Evolutionary conservation across 2,888 invertebrate species (phyloP).

Genomic region (Agrenia bidenticulata): DNA sequence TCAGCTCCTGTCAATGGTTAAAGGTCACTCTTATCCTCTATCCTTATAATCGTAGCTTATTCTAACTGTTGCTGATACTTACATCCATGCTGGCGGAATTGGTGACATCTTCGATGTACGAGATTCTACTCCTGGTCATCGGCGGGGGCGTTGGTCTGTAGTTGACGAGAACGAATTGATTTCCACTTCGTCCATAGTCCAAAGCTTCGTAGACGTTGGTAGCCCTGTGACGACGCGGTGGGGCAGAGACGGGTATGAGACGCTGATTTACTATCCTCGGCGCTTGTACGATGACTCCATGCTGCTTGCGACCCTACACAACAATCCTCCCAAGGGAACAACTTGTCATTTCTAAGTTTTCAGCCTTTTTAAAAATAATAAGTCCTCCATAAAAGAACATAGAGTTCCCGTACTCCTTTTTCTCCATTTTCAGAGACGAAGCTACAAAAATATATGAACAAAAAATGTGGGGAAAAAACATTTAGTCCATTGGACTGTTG

Average conservation of each 20-base stretch:
- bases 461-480: too few relatives aligned
- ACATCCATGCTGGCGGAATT: conserved; percentile 13
- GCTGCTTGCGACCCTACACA: conserved; percentile 13
- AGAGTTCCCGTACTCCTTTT: too few relatives aligned
- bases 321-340: too few relatives aligned
- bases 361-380: too few relatives aligned
- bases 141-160: conserved; percentile 35
- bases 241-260: conserved; percentile 34
- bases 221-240: conserved; percentile 25
- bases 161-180: conserved; percentile 30
- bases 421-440: too few relatives aligned
- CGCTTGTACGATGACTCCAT: conserved; percentile 28
- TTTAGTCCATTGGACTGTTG: too few relatives aligned
- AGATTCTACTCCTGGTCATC: conserved; percentile 36
- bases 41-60: too few relatives aligned
- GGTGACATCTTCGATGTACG: conserved; percentile 47
- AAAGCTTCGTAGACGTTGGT: conserved; percentile 36
- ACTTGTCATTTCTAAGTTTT: too few relatives aligned
- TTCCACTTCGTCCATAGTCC: conserved; percentile 30
- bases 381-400: too few relatives aligned
- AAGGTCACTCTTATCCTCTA: not conserved
- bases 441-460: too few relatives aligned
- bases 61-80: not conserved
- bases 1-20: conserved; percentile 23
- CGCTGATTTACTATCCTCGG: conserved; percentile 36